Conservation (phyloP, 2,888 invertebrate species). For the Drosophila ustulata region DNA sequence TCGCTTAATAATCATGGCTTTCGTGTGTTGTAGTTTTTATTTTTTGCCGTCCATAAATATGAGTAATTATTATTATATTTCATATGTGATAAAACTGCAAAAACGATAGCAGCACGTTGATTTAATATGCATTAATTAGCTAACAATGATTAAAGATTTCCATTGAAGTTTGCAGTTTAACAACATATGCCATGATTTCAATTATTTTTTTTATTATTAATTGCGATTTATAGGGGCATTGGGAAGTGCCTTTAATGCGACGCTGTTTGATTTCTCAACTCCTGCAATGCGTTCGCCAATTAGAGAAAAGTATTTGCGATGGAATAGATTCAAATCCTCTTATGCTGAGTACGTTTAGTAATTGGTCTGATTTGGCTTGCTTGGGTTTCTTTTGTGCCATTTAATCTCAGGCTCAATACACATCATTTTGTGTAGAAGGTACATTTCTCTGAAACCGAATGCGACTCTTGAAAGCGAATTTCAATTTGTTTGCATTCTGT, state of each 20-base stretch:
- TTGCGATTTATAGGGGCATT: background rate
- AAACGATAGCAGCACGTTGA: conserved; percentile 7
- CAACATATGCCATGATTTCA: background rate
- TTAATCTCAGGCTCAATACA: background rate
- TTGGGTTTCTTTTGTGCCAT: background rate
- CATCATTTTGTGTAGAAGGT: background rate
- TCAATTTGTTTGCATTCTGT: conserved; percentile 5
- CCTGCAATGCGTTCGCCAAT: background rate
- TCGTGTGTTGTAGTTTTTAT: conserved; percentile 10
- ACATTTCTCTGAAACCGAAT: background rate
- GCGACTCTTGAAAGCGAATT: background rate
- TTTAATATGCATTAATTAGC: conserved; percentile 30
- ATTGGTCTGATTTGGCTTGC: background rate
- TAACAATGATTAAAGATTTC: conserved; percentile 6
- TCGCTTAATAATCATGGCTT: conserved; percentile 32
- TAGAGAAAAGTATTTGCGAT: background rate
- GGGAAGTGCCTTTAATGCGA: background rate
- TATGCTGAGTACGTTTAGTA: background rate
- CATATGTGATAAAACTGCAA: background rate
- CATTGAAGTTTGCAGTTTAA: background rate
- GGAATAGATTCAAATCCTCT: background rate
- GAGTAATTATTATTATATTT: conserved; percentile 13
- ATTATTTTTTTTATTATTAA: background rate
- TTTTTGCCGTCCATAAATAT: conserved; percentile 12
- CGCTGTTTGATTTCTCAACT: background rate